Evolutionary conservation across 2,113 vertebrate species (phyloP).

Genomic region (Heliornis fulica): DNA sequence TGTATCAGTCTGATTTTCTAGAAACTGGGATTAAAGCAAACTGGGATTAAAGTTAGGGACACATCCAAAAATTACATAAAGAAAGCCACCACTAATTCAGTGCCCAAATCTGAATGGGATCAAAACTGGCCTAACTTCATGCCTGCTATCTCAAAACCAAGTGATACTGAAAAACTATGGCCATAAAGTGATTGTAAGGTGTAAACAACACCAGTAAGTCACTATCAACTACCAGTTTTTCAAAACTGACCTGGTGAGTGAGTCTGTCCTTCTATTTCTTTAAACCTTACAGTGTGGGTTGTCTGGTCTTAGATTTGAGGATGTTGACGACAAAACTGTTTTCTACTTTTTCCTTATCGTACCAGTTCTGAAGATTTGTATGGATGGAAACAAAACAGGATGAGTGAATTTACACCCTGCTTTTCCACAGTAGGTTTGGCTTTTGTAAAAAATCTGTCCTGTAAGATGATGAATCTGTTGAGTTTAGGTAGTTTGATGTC

Average conservation of each 20-base stretch:
- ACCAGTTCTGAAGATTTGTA: not conserved
- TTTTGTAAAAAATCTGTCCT: not conserved
- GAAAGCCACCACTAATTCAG: not conserved
- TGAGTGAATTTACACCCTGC: not conserved
- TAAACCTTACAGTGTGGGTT: not conserved
- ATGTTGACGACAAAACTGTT: not conserved
- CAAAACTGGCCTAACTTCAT: not conserved
- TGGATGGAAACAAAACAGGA: not conserved
- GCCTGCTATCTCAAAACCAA: not conserved
- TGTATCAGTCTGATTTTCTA: not conserved
- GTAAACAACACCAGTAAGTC: not conserved
- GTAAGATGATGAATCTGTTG: slow-evolving; percentile 1
- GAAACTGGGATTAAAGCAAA: not conserved
- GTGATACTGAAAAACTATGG: not conserved
- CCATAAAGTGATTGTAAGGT: not conserved
- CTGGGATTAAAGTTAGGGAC: not conserved
- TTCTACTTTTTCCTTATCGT: not conserved
- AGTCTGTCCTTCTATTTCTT: not conserved
- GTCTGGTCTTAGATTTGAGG: not conserved
- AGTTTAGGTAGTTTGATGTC: not conserved
- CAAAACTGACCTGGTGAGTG: not conserved
- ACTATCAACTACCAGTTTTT: not conserved
- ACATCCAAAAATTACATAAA: not conserved
- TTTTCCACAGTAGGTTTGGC: not conserved
- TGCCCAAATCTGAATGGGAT: not conserved